Evolutionary conservation across 1,140 invertebrate species (phyloP), one percentile per base, ranked within the genome.

Genomic region (Augochlora pura): DNA sequence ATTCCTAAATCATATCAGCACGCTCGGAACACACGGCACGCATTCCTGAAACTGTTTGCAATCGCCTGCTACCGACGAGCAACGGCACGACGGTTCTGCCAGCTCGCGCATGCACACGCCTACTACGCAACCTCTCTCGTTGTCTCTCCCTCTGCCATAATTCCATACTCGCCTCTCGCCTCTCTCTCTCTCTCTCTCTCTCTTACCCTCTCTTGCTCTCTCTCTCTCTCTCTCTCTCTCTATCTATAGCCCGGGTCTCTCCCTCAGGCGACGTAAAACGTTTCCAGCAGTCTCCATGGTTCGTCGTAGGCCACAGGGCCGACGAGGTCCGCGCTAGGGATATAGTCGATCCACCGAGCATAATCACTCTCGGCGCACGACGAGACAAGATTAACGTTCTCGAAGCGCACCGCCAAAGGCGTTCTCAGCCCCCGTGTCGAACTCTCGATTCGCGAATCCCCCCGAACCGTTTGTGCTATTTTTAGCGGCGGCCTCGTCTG

Each of bases 1-100:
- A 90, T 90, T 90, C 84, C 86, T 90, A 90, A 90, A 90, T 90
- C 89, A 91, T 89, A 90, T 90, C 89, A 88, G 72, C 86, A 82
- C 85, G 80, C 81, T 75, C 68, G 86, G 82, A 90, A 88, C 87
- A 88, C 83, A 89, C 88, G 87, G 77, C 83, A 77, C 73, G 81
- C 77, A 89, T 89, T 89, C 88, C 85, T 77, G 74, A 88, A 90
- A 88, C 87, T 85, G 84, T 86, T 87, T 85, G 83, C 82, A 54
- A 78, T 69, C 57, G 73, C 80, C 79, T 72, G 63, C 73, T 49
- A 57, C 65, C 39, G 68, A 64, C 75, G 63, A 60, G 63, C 42
- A 12, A 46, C 63, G 69, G 46, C 49, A 73, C 18, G 71, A 71
- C 65, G 23, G 25, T 71, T 64, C 60, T 9, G 49, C 62, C 46